Percentiles rank a stretch among this genome's conserved stretches.
Conservation (phyloP, 1,140 invertebrate genomes). For the Drosophila insularis region DNA sequence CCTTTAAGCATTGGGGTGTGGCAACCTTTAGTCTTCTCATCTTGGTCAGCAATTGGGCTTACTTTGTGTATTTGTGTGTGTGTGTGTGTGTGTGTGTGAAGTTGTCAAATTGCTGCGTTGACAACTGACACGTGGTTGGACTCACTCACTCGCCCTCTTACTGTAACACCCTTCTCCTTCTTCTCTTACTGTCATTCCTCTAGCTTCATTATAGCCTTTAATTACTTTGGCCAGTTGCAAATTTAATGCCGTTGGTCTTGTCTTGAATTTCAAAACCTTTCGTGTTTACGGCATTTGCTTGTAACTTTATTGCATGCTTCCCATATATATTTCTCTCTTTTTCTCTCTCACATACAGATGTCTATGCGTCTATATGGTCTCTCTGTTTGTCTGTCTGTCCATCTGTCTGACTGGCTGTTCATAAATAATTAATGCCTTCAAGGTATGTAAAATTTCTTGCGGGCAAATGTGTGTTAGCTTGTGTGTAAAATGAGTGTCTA, state of each 20-base stretch:
- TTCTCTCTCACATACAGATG: conserved; percentile 8
- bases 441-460: conserved; percentile 55
- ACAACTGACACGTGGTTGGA: conserved; percentile 64
- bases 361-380: neutral
- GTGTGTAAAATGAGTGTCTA: conserved; percentile 47
- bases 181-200: conserved; percentile 18
- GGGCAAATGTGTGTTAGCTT: conserved; percentile 27
- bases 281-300: conserved; percentile 57
- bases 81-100: conserved; percentile 30
- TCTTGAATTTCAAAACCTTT: conserved; percentile 70
- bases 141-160: neutral
- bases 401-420: conserved; percentile 21
- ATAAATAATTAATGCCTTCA: conserved; percentile 74
- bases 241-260: conserved; percentile 57
- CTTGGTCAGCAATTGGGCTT: conserved; percentile 42
- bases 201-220: conserved; percentile 69
- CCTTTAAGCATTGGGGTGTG: conserved; percentile 15
- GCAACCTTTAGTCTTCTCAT: conserved; percentile 23
- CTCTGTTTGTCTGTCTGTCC: conserved; percentile 9
- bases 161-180: neutral
- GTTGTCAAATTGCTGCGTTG: conserved; percentile 72
- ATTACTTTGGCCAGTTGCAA: conserved; percentile 68
- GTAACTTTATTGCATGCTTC: conserved; percentile 69
- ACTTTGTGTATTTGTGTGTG: conserved; percentile 36
- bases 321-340: neutral